These are phyloP conservation scores for Sycobia sp. DNA, from an alignment of 1,140 invertebrate species.

Conservation along the genomic window DNA sequence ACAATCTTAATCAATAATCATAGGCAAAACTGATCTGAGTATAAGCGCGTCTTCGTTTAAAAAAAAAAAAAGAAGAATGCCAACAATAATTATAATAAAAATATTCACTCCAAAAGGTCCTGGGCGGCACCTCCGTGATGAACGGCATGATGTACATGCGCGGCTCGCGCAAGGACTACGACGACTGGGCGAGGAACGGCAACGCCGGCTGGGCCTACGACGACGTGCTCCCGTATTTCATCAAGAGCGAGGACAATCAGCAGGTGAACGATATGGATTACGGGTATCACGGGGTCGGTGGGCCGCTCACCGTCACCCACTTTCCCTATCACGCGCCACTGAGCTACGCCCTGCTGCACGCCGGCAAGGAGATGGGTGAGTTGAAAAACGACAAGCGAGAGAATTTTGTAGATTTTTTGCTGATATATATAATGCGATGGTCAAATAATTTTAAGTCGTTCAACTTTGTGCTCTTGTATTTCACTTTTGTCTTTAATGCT, in stretches of 20 bases:
- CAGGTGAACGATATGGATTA: constrained; percentile 76
- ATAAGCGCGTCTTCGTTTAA: too few relatives aligned
- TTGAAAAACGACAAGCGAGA: too few relatives aligned
- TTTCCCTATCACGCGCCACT: constrained; percentile 86
- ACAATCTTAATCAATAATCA: too few relatives aligned
- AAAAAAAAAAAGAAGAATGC: too few relatives aligned
- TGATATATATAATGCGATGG: too few relatives aligned
- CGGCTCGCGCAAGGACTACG: constrained; percentile 88
- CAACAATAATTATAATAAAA: too few relatives aligned
- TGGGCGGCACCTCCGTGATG: constrained; percentile 91
- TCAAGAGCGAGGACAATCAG: constrained; percentile 84
- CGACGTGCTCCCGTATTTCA: constrained; percentile 86
- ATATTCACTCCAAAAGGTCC: too few relatives aligned
- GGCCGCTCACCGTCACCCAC: constrained; percentile 78
- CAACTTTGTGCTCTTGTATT: too few relatives aligned
- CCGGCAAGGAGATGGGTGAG: constrained; percentile 76
- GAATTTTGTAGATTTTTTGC: too few relatives aligned
- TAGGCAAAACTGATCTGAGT: too few relatives aligned
- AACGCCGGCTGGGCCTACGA: constrained; percentile 90
- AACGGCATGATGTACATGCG: constrained; percentile 98
- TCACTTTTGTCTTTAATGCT: too few relatives aligned
- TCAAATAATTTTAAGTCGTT: too few relatives aligned
- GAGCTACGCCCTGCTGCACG: constrained; percentile 82
- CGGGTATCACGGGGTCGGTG: constrained; percentile 78
- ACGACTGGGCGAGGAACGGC: constrained; percentile 85